Evolutionary conservation across 2,113 vertebrate species (phyloP), one percentile per base, ranked within the genome.

Genomic region (Ciconia maguari): DNA sequence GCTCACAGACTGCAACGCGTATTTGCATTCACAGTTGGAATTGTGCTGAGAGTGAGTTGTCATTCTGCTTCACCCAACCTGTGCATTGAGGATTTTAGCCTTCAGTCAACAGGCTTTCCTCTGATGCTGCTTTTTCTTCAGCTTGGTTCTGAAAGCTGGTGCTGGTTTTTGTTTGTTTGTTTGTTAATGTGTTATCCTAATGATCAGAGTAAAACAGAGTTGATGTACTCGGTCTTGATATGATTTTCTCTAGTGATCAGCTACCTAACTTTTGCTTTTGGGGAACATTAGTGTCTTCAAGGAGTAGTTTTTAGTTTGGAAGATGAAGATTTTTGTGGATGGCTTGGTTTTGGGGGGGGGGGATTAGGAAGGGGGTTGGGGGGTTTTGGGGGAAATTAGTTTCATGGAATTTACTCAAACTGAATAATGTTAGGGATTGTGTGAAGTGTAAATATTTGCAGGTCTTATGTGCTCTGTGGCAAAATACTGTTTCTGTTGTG

Each of bases 1-100:
- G 0, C 34, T 62, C 16, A 7, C 13, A 34, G 42, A 9, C 22
- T 66, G n/a, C 30, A 38, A 0, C 0, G 2, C 9, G 6, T 4
- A 6, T 42, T 81, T 38, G 65, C 44, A 11, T 22, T 72, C 49
- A 2, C 44, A 58, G 79, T 88, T 84, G 77, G 92, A 58, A 6
- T 18, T 42, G 69, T n/a, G 70, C 48, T 36, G 54, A 25, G 20
- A 15, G n/a, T 9, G 42, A 81, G 24, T 25, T 26, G 4, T 16
- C 32, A 2, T n/a, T 41, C 22, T 76, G 65, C 74, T 51, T 68
- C 36, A 32, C 87, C 55, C 54, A 46, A 0, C 49, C 71, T 57
- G 29, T 11, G 79, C 48, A 30, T 1, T 20, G 30, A 44, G 42
- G 11, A 29, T 71, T 60, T 57, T 46, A 38, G 24, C n/a, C 48